These are phyloP conservation scores for Euthynnus affinis DNA, from an alignment of 2,797 vertebrate species.

Conservation along the genomic window DNA sequence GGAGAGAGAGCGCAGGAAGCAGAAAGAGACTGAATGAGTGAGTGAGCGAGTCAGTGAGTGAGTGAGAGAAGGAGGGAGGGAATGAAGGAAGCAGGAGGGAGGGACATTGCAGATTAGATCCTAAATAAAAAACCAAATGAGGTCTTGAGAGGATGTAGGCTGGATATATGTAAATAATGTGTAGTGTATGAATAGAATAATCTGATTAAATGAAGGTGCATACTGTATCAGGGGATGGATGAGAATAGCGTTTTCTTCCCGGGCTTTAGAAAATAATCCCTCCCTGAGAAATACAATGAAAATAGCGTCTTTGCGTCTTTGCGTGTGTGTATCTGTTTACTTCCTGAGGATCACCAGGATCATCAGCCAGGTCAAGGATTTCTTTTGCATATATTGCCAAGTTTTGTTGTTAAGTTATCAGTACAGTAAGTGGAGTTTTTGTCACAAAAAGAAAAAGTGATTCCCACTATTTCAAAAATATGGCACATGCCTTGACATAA, in stretches of 20 bases:
- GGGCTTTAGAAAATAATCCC: not conserved
- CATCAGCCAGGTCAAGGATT: not conserved
- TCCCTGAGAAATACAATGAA: not conserved
- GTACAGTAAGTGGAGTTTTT: not conserved
- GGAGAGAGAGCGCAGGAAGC: slow-evolving; percentile 32
- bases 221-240: not conserved
- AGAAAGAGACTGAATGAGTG: slow-evolving; percentile 1
- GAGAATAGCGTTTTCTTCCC: not conserved
- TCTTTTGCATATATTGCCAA: not conserved
- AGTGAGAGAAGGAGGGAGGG: too few species aligned
- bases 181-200: slow-evolving; percentile 4
- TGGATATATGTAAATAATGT: slow-evolving; percentile 7
- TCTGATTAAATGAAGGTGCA: slow-evolving; percentile 29
- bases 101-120: slow-evolving; percentile 38
- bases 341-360: not conserved
- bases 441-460: not conserved
- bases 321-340: not conserved
- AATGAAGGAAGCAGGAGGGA: slow-evolving; percentile 8
- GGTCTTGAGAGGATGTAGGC: slow-evolving; percentile 21
- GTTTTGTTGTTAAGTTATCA: not conserved
- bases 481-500: not conserved
- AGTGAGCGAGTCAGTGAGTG: not conserved
- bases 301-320: not conserved
- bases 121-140: slow-evolving; percentile 47
- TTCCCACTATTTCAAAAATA: not conserved